Evolutionary conservation across 2,113 vertebrate species (phyloP).

Genomic region (Perccottus glenii): DNA sequence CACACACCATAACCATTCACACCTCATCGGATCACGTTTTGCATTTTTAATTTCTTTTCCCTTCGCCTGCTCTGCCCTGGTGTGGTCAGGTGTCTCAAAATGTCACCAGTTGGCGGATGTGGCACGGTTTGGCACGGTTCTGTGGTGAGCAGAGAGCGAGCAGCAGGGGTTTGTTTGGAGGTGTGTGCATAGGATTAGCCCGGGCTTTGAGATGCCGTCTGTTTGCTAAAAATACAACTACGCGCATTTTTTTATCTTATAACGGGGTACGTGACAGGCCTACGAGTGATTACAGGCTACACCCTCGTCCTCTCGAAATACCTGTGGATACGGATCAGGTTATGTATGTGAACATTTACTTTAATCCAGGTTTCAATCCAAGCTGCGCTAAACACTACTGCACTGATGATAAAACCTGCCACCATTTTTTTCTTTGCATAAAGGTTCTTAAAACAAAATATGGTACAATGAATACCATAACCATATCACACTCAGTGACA

Average conservation of each 20-base stretch:
- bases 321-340: not conserved
- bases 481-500: too few species aligned
- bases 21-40: not conserved
- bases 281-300: not conserved
- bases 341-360: too few species aligned
- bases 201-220: not conserved
- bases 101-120: conserved; percentile 42
- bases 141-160: conserved; percentile 19
- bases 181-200: conserved; percentile 37
- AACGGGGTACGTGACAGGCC: conserved; percentile 1
- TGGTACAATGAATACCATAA: too few species aligned
- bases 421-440: too few species aligned
- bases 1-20: not conserved
- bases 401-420: too few species aligned
- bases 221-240: not conserved
- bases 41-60: too few species aligned
- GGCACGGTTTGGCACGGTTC: conserved; percentile 23
- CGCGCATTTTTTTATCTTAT: not conserved
- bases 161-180: conserved; percentile 9
- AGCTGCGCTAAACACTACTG: too few species aligned
- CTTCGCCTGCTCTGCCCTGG: not conserved
- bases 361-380: too few species aligned
- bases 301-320: not conserved
- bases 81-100: conserved; percentile 52
- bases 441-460: too few species aligned